Conservation (phyloP, 2,113 vertebrate species). For the Eira barbara region DNA sequence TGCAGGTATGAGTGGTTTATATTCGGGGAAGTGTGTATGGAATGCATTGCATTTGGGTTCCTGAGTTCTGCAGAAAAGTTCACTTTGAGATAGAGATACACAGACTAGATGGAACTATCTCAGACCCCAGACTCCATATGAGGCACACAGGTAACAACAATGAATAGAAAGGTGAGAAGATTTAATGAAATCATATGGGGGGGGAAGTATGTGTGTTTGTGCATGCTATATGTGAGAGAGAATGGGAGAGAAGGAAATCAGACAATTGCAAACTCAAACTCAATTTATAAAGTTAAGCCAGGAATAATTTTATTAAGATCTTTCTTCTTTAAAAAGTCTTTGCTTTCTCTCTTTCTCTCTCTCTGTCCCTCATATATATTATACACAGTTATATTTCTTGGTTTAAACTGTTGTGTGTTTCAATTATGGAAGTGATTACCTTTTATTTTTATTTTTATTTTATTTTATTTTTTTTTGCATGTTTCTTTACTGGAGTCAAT, state of each 20-base stretch:
- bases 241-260: background rate
- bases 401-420: background rate
- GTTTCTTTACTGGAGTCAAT: background rate
- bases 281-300: background rate
- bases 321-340: background rate
- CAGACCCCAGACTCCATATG: no score
- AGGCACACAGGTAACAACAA: background rate
- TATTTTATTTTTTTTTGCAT: background rate
- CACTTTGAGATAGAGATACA: background rate
- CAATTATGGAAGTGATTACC: background rate
- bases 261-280: background rate
- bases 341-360: background rate
- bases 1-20: background rate
- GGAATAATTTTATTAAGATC: background rate
- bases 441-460: background rate
- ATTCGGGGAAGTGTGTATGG: background rate
- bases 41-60: background rate
- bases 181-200: background rate
- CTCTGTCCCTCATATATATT: background rate
- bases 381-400: background rate
- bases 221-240: background rate
- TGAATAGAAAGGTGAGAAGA: background rate
- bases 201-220: background rate
- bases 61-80: background rate
- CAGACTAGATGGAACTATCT: background rate